Percentiles rank a stretch among this genome's conserved stretches.
Evolutionary conservation across 1,140 invertebrate species (phyloP).

Genomic region (Nomia melanderi): DNA sequence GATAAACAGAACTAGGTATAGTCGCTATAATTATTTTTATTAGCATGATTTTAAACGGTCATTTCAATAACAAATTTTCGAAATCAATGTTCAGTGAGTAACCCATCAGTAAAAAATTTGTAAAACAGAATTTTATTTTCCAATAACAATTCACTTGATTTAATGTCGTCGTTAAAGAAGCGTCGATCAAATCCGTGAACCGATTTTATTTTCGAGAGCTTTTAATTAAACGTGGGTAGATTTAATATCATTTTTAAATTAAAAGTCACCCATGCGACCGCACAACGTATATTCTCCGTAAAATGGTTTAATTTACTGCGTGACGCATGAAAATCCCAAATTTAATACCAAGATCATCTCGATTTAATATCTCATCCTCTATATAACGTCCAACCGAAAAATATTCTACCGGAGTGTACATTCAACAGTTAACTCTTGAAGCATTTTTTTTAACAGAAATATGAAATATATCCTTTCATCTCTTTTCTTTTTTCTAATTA

Average conservation of each 20-base stretch:
- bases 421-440: neutral
- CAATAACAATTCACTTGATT: neutral
- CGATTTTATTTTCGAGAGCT: neutral
- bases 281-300: neutral
- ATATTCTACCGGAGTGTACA: neutral
- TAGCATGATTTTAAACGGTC: too few species aligned
- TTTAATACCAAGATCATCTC: slow-evolving; percentile 1
- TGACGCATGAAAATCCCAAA: neutral
- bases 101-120: neutral
- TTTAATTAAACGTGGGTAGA: neutral
- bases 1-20: too few species aligned
- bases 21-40: too few species aligned
- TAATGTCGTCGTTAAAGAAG: neutral
- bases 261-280: neutral
- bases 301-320: slow-evolving; percentile 4
- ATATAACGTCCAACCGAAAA: neutral
- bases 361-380: neutral
- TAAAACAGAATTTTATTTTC: neutral
- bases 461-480: neutral
- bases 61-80: neutral
- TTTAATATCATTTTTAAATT: slow-evolving; percentile 5
- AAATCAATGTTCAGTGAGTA: neutral
- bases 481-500: neutral
- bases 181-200: neutral
- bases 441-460: neutral